Conservation (phyloP, 2,888 invertebrate genomes). For the Metalampra italica region DNA sequence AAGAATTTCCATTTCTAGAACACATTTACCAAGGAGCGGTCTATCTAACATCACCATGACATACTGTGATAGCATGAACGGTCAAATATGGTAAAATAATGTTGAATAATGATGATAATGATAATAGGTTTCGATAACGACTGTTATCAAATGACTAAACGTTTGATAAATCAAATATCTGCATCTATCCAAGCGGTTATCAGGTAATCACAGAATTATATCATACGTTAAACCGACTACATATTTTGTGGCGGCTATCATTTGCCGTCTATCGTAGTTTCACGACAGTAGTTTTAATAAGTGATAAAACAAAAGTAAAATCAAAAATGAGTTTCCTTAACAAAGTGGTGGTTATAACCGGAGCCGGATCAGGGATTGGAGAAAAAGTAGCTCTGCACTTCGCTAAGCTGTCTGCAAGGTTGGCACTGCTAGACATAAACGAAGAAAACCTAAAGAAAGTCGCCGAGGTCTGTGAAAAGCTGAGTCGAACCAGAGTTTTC, state of each 20-base stretch:
- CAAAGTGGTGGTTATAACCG: constrained; percentile 40
- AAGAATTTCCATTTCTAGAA: no score
- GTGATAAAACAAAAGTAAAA: not conserved
- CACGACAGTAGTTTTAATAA: no score
- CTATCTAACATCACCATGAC: not conserved
- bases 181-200: not conserved
- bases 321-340: constrained; percentile 35
- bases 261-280: no score
- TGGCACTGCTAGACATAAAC: constrained; percentile 35
- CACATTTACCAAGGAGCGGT: no score
- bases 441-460: constrained; percentile 25
- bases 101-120: no score
- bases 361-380: constrained; percentile 42
- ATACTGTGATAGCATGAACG: not conserved
- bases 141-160: no score
- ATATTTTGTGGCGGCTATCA: no score
- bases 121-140: no score
- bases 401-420: constrained; percentile 36
- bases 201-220: no score
- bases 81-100: no score
- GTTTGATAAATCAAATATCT: not conserved
- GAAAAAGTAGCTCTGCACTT: constrained; percentile 36
- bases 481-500: constrained; percentile 31
- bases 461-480: constrained; percentile 27
- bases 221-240: no score